A percentile compares a stretch with the other conserved stretches of the same genome.
These are phyloP conservation scores for Cliona cf. orientalis DNA, from an alignment of 37 sponge, comb jelly and placozoan genomes.

Conservation along the genomic window DNA sequence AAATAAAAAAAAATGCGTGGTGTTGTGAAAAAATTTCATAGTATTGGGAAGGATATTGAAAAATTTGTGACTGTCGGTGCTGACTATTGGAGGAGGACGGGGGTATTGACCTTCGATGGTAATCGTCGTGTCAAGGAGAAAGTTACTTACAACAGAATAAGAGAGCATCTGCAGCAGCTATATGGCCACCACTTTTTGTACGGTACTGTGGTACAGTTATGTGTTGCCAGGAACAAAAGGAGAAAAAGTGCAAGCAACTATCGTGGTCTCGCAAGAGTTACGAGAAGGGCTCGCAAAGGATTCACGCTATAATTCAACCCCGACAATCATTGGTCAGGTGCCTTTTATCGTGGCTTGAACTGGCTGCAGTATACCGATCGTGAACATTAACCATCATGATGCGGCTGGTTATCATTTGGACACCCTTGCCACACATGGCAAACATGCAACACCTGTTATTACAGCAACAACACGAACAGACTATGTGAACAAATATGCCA, in stretches of 20 bases:
- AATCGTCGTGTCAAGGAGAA: slow-evolving; percentile 31
- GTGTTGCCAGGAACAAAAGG: slow-evolving; percentile 48
- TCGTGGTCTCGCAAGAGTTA: slow-evolving; percentile 42
- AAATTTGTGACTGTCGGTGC: slow-evolving; percentile 47
- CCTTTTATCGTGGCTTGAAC: slow-evolving; percentile 9
- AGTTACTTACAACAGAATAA: slow-evolving; percentile 46
- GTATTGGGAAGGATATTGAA: slow-evolving; percentile 40
- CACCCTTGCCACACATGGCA: slow-evolving; percentile 39
- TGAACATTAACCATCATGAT: slow-evolving; percentile 63
- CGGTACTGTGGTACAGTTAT: slow-evolving; percentile 55
- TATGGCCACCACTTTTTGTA: slow-evolving; percentile 18
- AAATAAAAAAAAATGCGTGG: not conserved
- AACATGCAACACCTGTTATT: slow-evolving; percentile 40
- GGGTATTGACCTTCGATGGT: slow-evolving; percentile 60
- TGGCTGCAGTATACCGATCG: slow-evolving; percentile 32
- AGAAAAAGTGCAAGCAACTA: slow-evolving; percentile 31
- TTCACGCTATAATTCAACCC: slow-evolving; percentile 40
- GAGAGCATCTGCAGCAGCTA: not conserved
- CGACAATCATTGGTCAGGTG: slow-evolving; percentile 40
- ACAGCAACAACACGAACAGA: slow-evolving; percentile 43
- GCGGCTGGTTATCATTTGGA: slow-evolving; percentile 57
- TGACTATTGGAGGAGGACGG: slow-evolving; percentile 53
- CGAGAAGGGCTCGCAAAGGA: slow-evolving; percentile 37
- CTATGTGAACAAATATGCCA: slow-evolving; percentile 45
- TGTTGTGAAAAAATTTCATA: slow-evolving; percentile 6